These are phyloP conservation scores for Cheilinus undulatus DNA, from an alignment of 2,113 vertebrate genomes.

Conservation along the genomic window DNA sequence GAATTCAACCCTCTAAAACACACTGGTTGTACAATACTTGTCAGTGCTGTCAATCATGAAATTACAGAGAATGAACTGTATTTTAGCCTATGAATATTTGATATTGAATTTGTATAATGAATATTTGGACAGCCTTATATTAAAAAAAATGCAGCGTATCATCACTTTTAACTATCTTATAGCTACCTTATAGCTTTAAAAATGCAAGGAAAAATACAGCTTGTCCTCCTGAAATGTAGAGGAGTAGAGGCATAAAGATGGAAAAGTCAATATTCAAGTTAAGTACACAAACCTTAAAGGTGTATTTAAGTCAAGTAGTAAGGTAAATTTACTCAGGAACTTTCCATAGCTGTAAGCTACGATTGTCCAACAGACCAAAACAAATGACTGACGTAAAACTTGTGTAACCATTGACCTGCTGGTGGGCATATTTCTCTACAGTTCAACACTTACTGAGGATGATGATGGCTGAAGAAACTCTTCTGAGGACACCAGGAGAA, in stretches of 20 bases:
- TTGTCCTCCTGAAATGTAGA: not conserved
- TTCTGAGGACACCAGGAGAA: constrained; percentile 74
- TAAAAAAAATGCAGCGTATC: too few relatives aligned
- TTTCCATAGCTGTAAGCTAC: not conserved
- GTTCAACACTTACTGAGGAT: constrained; percentile 77
- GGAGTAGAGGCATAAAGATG: not conserved
- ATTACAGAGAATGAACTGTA: too few relatives aligned
- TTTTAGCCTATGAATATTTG: too few relatives aligned
- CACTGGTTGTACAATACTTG: too few relatives aligned
- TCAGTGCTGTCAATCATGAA: too few relatives aligned
- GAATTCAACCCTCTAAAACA: too few relatives aligned
- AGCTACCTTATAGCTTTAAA: too few relatives aligned
- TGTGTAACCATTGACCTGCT: not conserved
- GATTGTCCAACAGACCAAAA: not conserved
- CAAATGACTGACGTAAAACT: not conserved
- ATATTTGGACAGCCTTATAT: too few relatives aligned
- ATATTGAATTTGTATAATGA: too few relatives aligned
- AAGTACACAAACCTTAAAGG: not conserved
- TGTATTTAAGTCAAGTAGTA: not conserved
- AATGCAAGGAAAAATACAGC: too few relatives aligned
- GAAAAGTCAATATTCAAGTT: not conserved
- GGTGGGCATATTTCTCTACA: not conserved
- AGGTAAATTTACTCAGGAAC: not conserved
- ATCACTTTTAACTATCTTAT: too few relatives aligned
- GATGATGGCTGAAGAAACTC: constrained; percentile 79